Base-by-base conservation (phyloP, 2,888 invertebrate genomes). In the Trachelus troglodyta region DNA sequence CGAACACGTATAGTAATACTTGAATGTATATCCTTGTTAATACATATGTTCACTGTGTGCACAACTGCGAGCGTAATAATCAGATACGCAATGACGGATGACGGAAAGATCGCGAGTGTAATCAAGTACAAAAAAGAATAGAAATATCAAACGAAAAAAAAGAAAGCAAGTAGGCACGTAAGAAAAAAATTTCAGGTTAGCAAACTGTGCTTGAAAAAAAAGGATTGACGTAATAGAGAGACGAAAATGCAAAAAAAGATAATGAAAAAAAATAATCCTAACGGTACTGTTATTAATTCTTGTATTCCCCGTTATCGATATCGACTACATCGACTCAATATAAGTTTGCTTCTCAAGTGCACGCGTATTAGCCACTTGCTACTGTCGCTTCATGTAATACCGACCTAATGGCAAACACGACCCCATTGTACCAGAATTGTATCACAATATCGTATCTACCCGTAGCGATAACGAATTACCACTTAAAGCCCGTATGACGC, bases 401-500 rank as follows among this genome's bases (percentile, higher is more conserved):
- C 34, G 77, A 80, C 76, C 81, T 34, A 73, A 35, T 75, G 76
- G 76, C 79, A 82, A 84, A 83, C 80, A 78, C 79, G 30, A 56
- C 75, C 75, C 73, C 79, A 78, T 76, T 73, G 76, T 81, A 80
- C 82, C 79, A 76, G 79, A 78, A 80, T 81, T 77, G 75, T 83
- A 83, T 85, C 82, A 79, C 81, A 81, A 82, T 79, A 83, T 81
- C 82, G 81, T 80, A 80, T 83, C 81, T 80, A 74, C 82, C 81
- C 78, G 79, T 80, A 79, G 79, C 77, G 82, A 82, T 81, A 82
- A 82, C 83, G 82, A 86, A 87, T 85, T 83, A 82, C 77, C 82
- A 81, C 83, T 85, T 86, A 82, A 83, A 83, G 79, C 79, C 79
- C 35, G 77, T 77, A 80, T 80, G 68, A 77, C 33, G 34, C 81